Base-by-base conservation (phyloP, 2,113 vertebrate genomes). In the Odontophorus gujanensis region DNA sequence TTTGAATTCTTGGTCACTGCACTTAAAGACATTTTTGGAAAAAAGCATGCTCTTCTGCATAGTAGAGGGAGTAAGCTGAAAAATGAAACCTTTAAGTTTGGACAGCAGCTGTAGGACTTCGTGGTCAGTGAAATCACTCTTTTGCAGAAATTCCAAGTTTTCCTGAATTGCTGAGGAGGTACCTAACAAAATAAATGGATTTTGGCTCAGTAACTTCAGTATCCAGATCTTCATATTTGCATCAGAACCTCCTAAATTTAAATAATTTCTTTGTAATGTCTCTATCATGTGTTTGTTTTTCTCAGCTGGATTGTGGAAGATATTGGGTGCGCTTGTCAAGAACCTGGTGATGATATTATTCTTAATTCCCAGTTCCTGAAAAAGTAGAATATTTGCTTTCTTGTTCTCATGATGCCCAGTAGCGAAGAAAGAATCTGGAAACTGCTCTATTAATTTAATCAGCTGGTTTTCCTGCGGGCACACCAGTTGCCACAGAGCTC, bases 401-500 rank as follows among this genome's bases (percentile, higher is more conserved):
- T 98, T 98, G 93, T 98, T 98, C 90, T 97, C 96, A 5, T 98
- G 97, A 96, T 98, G 87, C 16, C 97, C 88, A 47, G 97, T 94
- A 9, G 97, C 97, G 95, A 99, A 99, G 97, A 99, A 99, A 26
- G 99, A 98, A 32, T 98, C 98, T 28, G 99, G 99, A 96, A 99
- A 99, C 77, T 98, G 99, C 94, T 99, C 98, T 86, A 99, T 98
- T 89, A 99, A 98, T 67, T 94, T 97, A 74, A 99, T 94, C 72
- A 99, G 90, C n/a, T 99, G 98, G 13, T 93, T 97, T 69, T 98
- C 82, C 16, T 97, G 98, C 73, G 97, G 96, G 89, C 99, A 99
- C 43, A 99, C 97, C 4, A 97, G 98, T 79, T 96, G 97, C 99
- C 99, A 99, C 47, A 99, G 96, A 51, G 98, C 97, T 86, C 87